These are phyloP conservation scores for Erpetoichthys calabaricus DNA, from an alignment of 2,797 vertebrate species.

Conservation along the genomic window DNA sequence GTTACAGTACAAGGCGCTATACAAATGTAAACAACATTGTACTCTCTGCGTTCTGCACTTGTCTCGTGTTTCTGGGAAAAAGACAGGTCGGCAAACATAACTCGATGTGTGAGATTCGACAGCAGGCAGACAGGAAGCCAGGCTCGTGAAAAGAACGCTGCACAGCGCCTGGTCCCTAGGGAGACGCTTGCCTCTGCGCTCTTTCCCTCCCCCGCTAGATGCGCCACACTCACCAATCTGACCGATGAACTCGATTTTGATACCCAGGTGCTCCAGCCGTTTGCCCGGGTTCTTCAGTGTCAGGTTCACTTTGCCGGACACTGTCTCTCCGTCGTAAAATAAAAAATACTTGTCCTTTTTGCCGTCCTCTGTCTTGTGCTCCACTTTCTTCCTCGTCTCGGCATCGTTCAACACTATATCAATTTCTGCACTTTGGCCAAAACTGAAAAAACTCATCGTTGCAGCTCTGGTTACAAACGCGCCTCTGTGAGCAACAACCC, in stretches of 20 bases:
- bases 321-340: constrained; percentile 90
- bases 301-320: constrained; percentile 81
- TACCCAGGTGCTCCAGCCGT: constrained; percentile 88
- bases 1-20: too few relatives aligned
- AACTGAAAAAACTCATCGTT: constrained; percentile 85
- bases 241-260: constrained; percentile 94
- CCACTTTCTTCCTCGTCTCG: constrained; percentile 78
- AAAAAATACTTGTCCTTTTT: constrained; percentile 93
- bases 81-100: too few relatives aligned
- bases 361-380: constrained; percentile 87
- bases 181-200: not conserved
- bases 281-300: constrained; percentile 85
- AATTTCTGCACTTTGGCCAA: constrained; percentile 83
- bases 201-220: not conserved
- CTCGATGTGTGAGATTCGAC: too few relatives aligned
- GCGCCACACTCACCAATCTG: constrained; percentile 70
- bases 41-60: too few relatives aligned
- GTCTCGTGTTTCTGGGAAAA: too few relatives aligned
- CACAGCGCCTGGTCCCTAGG: too few relatives aligned
- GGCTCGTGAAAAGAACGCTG: too few relatives aligned
- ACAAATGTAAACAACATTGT: too few relatives aligned
- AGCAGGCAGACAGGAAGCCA: too few relatives aligned
- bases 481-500: not conserved
- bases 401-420: constrained; percentile 80
- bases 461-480: constrained; percentile 9